A percentile compares a stretch with the other conserved stretches of the same genome.
Evolutionary conservation across 35 echinoderm and acorn worm species (phyloP).

Genomic region (Diadema setosum): DNA sequence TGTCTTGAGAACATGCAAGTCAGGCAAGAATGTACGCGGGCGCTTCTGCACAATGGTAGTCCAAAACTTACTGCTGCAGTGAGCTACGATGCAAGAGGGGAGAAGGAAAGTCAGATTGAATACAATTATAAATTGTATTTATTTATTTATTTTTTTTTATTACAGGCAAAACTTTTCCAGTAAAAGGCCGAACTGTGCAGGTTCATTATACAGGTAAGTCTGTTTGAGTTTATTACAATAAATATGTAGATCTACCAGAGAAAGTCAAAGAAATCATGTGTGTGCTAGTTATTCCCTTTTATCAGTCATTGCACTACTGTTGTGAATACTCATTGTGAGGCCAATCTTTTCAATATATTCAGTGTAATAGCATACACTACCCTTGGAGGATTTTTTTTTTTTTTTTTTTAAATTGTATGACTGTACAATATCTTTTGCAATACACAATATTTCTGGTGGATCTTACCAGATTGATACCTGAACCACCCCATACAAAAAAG

Average conservation of each 20-base stretch:
- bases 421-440: neutral
- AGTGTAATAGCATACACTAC: neutral
- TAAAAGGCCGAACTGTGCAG: neutral
- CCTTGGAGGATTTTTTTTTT: neutral
- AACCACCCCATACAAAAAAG: neutral
- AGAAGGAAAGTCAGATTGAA: no score
- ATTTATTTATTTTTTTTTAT: conserved; percentile 2
- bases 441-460: neutral
- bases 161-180: neutral
- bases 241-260: neutral
- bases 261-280: neutral
- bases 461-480: neutral
- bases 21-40: no score
- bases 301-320: neutral
- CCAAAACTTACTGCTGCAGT: no score
- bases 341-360: neutral
- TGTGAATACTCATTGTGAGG: neutral
- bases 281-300: no score
- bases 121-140: no score
- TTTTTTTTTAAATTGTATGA: neutral
- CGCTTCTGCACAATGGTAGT: no score
- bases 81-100: no score
- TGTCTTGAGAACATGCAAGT: no score
- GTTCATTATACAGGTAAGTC: conserved; percentile 36
- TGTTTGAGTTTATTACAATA: neutral